Conservation (phyloP, 2,113 vertebrate genomes). For the Morone chrysops region DNA sequence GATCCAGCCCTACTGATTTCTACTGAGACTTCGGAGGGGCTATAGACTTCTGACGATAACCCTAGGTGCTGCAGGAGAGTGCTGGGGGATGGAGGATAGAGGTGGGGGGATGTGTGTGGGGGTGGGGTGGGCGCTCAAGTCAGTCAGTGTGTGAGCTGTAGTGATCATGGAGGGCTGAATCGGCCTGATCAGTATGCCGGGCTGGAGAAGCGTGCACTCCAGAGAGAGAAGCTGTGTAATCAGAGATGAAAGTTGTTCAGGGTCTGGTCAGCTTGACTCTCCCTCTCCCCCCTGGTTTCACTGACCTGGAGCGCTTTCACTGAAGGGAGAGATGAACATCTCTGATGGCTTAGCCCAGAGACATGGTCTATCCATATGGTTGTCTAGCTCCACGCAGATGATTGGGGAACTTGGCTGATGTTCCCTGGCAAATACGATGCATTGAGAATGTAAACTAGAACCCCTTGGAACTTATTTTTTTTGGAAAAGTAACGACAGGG, state of each 20-base stretch:
- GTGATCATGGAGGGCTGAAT: conserved; percentile 62
- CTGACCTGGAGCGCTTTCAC: conserved; percentile 73
- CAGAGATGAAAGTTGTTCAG: conserved; percentile 77
- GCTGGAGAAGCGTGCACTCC: conserved; percentile 61
- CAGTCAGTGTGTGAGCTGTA: conserved; percentile 53
- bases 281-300: conserved; percentile 59
- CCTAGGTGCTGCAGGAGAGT: conserved; percentile 67
- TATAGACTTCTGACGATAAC: conserved; percentile 75
- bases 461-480: conserved; percentile 12
- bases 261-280: conserved; percentile 72
- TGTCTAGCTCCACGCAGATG: conserved; percentile 40
- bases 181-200: conserved; percentile 71
- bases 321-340: conserved; percentile 61
- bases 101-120: background rate
- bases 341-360: conserved; percentile 69
- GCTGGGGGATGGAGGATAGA: conserved; percentile 41
- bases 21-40: conserved; percentile 73
- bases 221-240: conserved; percentile 74
- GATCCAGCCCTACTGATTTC: conserved; percentile 74
- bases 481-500: background rate
- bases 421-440: conserved; percentile 45
- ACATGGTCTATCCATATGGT: conserved; percentile 24
- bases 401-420: conserved; percentile 31
- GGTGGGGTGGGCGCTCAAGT: background rate
- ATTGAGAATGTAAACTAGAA: conserved; percentile 53